Evolutionary conservation across 2,888 invertebrate genomes (phyloP).

Genomic region (Sturmia bella): DNA sequence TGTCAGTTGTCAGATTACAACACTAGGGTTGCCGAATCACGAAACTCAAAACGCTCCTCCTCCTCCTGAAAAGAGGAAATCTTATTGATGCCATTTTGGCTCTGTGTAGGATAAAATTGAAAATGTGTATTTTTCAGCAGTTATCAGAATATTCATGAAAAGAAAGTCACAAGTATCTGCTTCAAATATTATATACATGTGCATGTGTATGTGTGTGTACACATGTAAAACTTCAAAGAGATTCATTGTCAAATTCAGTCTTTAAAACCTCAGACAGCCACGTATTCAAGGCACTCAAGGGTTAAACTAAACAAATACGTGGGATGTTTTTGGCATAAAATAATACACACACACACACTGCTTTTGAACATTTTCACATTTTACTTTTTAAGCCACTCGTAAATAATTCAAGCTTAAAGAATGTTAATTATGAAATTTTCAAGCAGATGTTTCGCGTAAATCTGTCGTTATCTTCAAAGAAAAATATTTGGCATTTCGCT

Average conservation of each 20-base stretch:
- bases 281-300: background rate
- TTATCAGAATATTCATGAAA: too few relatives aligned
- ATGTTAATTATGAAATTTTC: constrained; percentile 59
- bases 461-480: constrained; percentile 60
- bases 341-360: background rate
- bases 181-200: background rate
- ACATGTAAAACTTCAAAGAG: too few relatives aligned
- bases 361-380: constrained; percentile 22
- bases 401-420: constrained; percentile 37
- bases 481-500: constrained; percentile 47
- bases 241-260: too few relatives aligned
- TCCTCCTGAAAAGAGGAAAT: too few relatives aligned
- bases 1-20: too few relatives aligned
- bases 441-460: constrained; percentile 66
- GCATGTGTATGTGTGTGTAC: background rate
- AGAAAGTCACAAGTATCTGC: too few relatives aligned
- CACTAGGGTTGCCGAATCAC: too few relatives aligned
- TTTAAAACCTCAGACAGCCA: too few relatives aligned
- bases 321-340: constrained; percentile 17
- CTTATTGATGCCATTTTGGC: too few relatives aligned
- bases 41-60: too few relatives aligned
- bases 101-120: too few relatives aligned
- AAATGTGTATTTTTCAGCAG: too few relatives aligned
- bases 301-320: constrained; percentile 33
- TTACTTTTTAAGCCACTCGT: background rate